Evolutionary conservation across 1,140 invertebrate genomes (phyloP).

Genomic region (Procambarus clarkii): DNA sequence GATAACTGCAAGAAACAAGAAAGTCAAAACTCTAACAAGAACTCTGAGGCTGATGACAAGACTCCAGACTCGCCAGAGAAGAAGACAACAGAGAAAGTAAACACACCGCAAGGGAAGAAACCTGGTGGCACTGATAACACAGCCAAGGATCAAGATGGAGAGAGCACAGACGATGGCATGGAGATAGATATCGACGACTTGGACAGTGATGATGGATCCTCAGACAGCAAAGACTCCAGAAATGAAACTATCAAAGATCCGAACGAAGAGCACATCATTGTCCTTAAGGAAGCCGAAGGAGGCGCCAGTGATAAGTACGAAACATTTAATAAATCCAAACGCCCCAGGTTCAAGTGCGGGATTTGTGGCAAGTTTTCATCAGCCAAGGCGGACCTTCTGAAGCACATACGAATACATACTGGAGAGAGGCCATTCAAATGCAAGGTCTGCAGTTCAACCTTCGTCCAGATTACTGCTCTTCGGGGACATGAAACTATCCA

Average conservation of each 20-base stretch:
- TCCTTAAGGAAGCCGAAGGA: background rate
- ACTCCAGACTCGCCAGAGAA: constrained; percentile 14
- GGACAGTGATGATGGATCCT: constrained; percentile 19
- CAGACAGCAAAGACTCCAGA: background rate
- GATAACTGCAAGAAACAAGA: background rate
- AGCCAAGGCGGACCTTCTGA: constrained; percentile 67
- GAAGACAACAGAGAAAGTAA: background rate
- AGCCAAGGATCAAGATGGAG: background rate
- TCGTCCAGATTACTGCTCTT: constrained; percentile 83
- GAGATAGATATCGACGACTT: constrained; percentile 44
- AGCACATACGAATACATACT: constrained; percentile 73
- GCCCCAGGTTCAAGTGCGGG: constrained; percentile 54
- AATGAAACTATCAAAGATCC: constrained; percentile 2
- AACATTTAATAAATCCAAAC: constrained; percentile 36
- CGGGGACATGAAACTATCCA: constrained; percentile 79
- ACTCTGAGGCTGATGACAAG: background rate
- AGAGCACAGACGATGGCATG: constrained; percentile 24
- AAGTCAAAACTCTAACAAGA: background rate
- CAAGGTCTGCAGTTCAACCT: constrained; percentile 81
- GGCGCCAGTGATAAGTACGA: background rate
- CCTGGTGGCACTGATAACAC: no score
- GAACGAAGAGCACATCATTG: constrained; percentile 46
- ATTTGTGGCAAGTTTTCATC: constrained; percentile 68
- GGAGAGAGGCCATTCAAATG: constrained; percentile 80
- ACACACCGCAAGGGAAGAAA: background rate